Evolutionary conservation across 2,113 vertebrate species (phyloP), one percentile per base, ranked within the genome.

Genomic region (Lepus europaeus): DNA sequence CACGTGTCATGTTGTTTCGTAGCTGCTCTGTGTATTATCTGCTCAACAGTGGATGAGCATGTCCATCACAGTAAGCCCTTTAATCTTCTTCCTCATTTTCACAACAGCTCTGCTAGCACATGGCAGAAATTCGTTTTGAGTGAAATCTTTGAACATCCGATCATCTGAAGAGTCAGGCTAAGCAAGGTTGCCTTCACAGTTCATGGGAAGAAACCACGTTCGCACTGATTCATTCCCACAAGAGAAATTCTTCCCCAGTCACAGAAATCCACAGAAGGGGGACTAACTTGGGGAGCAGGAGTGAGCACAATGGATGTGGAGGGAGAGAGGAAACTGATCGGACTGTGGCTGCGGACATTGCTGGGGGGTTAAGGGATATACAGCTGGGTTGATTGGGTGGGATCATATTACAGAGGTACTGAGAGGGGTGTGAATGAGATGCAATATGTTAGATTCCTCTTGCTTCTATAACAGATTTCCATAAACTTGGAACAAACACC

Each of bases 221-320:
- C 64, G 36, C 81, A 83, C 3, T 10, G 73, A 70, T 33, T n/a
- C 53, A 83, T 72, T 66, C 79, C 29, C 79, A 33, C 63, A 78
- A 86, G 39, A 87, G 36, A 81, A 72, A 91, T 82, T 69, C 36
- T 63, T 87, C 82, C 76, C 81, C 64, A 63, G 7, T 68, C 45
- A 73, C 5, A 93, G 51, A 84, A 83, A 53, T 51, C 9, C 68
- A 87, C 19, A 19, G 27, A 61, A 20, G 1, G 12, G 3, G 49
- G n/a, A 82, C 33, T 11, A 88, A 16, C 13, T 31, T 36, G 36
- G 59, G 70, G 33, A 59, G 39, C 22, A 33, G 25, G 77, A 73
- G 23, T 64, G 64, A 51, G 3, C 1, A 16, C 12, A 20, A 29
- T 17, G 27, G 22, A 29, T 33, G 17, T 77, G n/a, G 19, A 92